phyloP scores from a whole-genome alignment of 64 coral and sea anemone species.

The Exaiptasia diaphana region DNA sequence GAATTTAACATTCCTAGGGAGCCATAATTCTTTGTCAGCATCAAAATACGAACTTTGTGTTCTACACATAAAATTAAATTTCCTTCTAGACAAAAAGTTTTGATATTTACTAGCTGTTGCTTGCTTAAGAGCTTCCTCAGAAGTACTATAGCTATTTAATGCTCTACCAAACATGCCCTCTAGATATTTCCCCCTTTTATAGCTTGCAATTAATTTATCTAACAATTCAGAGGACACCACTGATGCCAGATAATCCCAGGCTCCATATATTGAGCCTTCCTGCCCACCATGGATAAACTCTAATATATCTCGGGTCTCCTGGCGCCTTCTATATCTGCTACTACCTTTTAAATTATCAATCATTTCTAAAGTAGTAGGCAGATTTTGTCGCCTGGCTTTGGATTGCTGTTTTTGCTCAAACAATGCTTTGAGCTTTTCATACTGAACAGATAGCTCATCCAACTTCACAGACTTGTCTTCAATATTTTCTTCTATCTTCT shows the following conservation, averaged over 20 bases:
- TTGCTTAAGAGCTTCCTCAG: slow-evolving; percentile 15
- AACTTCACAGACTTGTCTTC: background rate
- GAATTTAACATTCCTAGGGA: slow-evolving; percentile 35
- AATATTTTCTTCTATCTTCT: background rate
- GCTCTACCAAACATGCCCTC: slow-evolving; percentile 43
- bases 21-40: slow-evolving; percentile 23
- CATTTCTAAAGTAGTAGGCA: background rate
- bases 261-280: slow-evolving; percentile 11
- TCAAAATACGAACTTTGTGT: slow-evolving; percentile 39
- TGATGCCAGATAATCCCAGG: background rate
- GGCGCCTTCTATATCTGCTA: background rate
- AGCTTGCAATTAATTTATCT: background rate
- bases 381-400: background rate
- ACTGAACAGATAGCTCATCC: background rate
- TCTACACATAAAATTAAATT: slow-evolving; percentile 27
- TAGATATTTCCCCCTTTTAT: slow-evolving; percentile 5
- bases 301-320: background rate
- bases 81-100: slow-evolving; percentile 27
- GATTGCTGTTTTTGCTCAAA: background rate
- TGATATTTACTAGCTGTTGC: slow-evolving; percentile 40
- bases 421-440: background rate
- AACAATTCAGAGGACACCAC: background rate
- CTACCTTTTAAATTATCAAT: background rate
- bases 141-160: background rate
- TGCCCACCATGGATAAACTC: slow-evolving; percentile 35